Evolutionary conservation across 92 coral and sea anemone genomes (phyloP), one percentile per base, ranked within the genome.

Genomic region (Phenganax stokvisi): DNA sequence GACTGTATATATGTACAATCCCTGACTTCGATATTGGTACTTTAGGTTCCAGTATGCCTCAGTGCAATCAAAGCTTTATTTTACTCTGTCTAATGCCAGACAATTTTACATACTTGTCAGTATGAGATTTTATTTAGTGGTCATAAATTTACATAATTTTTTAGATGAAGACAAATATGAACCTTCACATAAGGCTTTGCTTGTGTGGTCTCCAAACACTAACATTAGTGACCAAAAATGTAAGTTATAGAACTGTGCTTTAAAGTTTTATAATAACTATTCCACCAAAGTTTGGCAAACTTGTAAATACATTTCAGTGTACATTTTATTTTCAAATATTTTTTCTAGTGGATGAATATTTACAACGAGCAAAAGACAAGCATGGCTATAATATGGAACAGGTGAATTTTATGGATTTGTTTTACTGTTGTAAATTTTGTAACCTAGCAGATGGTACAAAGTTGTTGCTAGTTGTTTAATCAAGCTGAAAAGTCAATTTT

Each of bases 371-470:
- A 15, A 94, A 94, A 56, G 98, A 94, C 83, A 94, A 94, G 57
- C 98, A 94, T 86, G 98, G 98, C 17, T 94, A 94, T 59, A 94
- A 94, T 84, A 93, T 88, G 70, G 98, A 94, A 84, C 98, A 94
- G 92, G 98, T 94, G 78, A 47, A 51, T 7, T 20, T 3, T 51
- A 57, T 25, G 16, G 27, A 9, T 20, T 74, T 3, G 17, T 37
- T 25, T 47, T 9, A 30, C 13, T 28, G 12, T n/a, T 54, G 44
- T 47, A 74, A 8, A 52, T 44, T 10, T 29, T 65, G 25, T 12
- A 16, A 12, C 12, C 25, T 37, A 47, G 20, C 16, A 15, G 12
- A 47, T 52, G 13, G 2, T 58, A 58, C 3, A 3, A n/a, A 58
- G 5, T 13, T 15, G 0, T 64, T 8, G 3, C 30, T 64, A 7